A percentile compares a stretch with the other conserved stretches of the same genome.
phyloP scores from a whole-genome alignment of 2,113 vertebrate genomes.

The Bambusicola thoracicus region DNA sequence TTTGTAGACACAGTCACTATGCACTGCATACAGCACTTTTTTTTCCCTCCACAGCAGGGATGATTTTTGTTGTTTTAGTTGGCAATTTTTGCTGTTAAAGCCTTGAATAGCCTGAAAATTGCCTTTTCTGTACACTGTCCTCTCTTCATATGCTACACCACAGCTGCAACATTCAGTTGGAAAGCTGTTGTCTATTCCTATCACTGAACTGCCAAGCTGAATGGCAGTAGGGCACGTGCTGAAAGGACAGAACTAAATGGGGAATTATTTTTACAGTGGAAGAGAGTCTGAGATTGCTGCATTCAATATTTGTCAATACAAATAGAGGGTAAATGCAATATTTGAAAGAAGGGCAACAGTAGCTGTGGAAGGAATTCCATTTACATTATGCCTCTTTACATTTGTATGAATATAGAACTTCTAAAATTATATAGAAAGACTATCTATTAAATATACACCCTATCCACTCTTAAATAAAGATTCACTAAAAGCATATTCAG shows the following conservation, averaged over 20 bases:
- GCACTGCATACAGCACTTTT: accelerated
- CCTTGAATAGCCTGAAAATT: background rate
- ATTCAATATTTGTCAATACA: background rate
- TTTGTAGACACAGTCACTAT: background rate
- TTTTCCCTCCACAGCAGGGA: background rate
- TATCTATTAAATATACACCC: too few species aligned
- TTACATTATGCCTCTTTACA: background rate
- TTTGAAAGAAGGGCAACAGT: background rate
- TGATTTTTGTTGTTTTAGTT: background rate
- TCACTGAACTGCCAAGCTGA: background rate
- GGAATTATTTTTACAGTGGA: background rate
- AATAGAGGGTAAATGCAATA: background rate
- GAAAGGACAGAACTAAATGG: background rate
- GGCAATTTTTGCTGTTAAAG: background rate
- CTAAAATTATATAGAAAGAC: background rate
- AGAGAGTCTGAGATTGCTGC: background rate
- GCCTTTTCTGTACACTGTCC: background rate
- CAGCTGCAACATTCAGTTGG: conserved; percentile 5
- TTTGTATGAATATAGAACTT: background rate
- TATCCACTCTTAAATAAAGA: background rate
- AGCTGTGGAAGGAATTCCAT: background rate
- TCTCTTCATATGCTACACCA: background rate
- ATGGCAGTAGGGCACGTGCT: accelerated
- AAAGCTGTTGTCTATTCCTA: background rate
- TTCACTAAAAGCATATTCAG: too few species aligned